phyloP scores from a whole-genome alignment of 2,797 vertebrate species.

The Pogoniulus pusillus region DNA sequence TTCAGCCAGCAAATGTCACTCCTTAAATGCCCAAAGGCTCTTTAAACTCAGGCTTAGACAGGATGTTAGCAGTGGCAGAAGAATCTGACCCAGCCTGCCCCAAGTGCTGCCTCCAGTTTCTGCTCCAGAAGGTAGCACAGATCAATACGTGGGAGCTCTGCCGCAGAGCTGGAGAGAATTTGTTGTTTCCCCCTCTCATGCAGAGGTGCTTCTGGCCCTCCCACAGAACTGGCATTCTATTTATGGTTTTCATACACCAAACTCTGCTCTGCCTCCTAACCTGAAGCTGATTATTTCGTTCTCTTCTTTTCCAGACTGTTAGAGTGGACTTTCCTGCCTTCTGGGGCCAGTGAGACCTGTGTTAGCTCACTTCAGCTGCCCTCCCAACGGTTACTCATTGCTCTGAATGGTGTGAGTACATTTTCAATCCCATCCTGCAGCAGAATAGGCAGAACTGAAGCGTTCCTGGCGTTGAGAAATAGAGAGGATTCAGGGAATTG shows the following conservation, averaged over 20 bases:
- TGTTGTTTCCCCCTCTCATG: neutral
- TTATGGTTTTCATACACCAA: no score
- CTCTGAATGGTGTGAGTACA: neutral
- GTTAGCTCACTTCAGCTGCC: neutral
- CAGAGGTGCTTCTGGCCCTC: neutral
- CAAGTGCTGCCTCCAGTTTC: neutral
- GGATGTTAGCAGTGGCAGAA: slow-evolving; percentile 6
- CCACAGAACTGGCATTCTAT: neutral
- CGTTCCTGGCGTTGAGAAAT: neutral
- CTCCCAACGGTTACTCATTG: neutral
- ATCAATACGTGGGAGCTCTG: neutral
- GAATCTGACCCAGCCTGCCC: slow-evolving; percentile 5
- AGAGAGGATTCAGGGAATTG: neutral
- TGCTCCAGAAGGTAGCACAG: neutral
- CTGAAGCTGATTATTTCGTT: neutral
- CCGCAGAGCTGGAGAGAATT: neutral
- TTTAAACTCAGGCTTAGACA: slow-evolving; percentile 32
- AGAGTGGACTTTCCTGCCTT: neutral
- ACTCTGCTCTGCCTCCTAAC: neutral
- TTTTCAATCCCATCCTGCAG: neutral
- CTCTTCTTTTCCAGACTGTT: neutral
- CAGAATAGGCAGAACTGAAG: neutral
- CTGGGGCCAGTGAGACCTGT: neutral
- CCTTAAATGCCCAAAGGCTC: slow-evolving; percentile 32
- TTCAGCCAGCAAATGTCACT: slow-evolving; percentile 43